These are phyloP conservation scores for Reticulitermes speratus DNA, from an alignment of 1,140 invertebrate genomes.

Conservation along the genomic window DNA sequence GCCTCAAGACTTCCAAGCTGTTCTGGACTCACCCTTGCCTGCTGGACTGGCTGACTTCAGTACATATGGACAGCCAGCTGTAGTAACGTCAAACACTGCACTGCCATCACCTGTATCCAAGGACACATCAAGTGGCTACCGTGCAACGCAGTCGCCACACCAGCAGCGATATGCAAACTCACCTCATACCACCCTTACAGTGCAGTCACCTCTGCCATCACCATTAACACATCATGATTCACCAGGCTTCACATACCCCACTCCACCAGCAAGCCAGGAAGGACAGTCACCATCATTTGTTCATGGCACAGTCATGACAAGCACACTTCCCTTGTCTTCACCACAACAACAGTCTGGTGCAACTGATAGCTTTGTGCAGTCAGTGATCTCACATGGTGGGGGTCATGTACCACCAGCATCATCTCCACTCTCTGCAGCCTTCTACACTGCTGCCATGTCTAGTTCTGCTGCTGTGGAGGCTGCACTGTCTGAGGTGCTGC, in stretches of 20 bases:
- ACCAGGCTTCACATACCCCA: constrained; percentile 74
- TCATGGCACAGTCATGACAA: constrained; percentile 43
- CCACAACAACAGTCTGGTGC: constrained; percentile 44
- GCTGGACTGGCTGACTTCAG: constrained; percentile 79
- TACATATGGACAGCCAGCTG: constrained; percentile 56
- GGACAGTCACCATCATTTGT: constrained; percentile 62
- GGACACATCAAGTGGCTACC: constrained; percentile 42
- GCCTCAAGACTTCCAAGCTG: constrained; percentile 60
- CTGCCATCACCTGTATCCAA: constrained; percentile 43
- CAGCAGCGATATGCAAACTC: constrained; percentile 45
- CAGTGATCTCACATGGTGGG: constrained; percentile 40
- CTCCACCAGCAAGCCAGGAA: constrained; percentile 79
- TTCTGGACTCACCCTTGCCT: constrained; percentile 71
- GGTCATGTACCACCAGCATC: constrained; percentile 60
- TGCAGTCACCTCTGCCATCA: constrained; percentile 64
- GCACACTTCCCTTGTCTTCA: constrained; percentile 46
- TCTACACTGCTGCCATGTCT: constrained; percentile 82
- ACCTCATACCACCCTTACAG: constrained; percentile 52
- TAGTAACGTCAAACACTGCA: background rate
- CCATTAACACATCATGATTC: constrained; percentile 60
- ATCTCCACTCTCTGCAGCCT: constrained; percentile 72
- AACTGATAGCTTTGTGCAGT: constrained; percentile 42
- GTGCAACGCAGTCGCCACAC: constrained; percentile 47
- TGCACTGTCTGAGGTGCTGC: constrained; percentile 75
- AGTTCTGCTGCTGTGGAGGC: constrained; percentile 81